Percentiles rank a stretch among this genome's conserved stretches.
These are phyloP conservation scores for Eulithis testata DNA, from an alignment of 2,888 invertebrate species.

Conservation along the genomic window DNA sequence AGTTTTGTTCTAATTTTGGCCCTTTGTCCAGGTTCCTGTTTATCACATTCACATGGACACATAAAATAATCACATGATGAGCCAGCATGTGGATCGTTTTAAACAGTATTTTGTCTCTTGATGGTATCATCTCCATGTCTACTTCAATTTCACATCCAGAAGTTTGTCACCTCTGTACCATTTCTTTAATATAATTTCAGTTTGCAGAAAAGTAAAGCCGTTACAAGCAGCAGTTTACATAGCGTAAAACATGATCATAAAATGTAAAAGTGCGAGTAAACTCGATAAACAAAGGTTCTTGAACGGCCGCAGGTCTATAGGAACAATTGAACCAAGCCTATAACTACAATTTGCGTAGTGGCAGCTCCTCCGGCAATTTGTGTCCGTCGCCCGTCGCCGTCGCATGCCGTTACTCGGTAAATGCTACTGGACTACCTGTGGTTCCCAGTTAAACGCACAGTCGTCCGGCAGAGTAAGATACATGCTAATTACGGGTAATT, in stretches of 20 bases:
- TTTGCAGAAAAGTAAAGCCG: constrained; percentile 24
- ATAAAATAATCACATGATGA: too few relatives aligned
- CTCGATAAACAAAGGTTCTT: constrained; percentile 37
- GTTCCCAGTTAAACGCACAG: constrained; percentile 78
- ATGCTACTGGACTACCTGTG: constrained; percentile 83
- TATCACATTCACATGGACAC: too few relatives aligned
- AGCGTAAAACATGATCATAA: constrained; percentile 34
- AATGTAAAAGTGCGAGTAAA: constrained; percentile 37
- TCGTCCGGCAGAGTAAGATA: constrained; percentile 77
- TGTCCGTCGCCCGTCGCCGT: constrained; percentile 80
- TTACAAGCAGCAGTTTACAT: constrained; percentile 23
- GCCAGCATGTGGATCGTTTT: neutral
- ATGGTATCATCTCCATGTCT: neutral
- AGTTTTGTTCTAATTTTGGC: too few relatives aligned
- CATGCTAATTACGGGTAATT: constrained; percentile 83
- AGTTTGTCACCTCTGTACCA: constrained; percentile 1
- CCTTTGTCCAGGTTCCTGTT: too few relatives aligned
- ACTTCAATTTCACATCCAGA: constrained; percentile 11
- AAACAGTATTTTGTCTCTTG: neutral
- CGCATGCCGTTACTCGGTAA: constrained; percentile 79
- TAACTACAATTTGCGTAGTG: constrained; percentile 78
- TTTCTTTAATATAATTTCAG: constrained; percentile 8
- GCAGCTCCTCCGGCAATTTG: constrained; percentile 80
- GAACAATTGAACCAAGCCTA: constrained; percentile 64
- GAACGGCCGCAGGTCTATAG: constrained; percentile 39